A percentile compares a stretch with the other conserved stretches of the same genome.
Evolutionary conservation across 2,797 vertebrate genomes (phyloP).

Genomic region (Argya squamiceps): DNA sequence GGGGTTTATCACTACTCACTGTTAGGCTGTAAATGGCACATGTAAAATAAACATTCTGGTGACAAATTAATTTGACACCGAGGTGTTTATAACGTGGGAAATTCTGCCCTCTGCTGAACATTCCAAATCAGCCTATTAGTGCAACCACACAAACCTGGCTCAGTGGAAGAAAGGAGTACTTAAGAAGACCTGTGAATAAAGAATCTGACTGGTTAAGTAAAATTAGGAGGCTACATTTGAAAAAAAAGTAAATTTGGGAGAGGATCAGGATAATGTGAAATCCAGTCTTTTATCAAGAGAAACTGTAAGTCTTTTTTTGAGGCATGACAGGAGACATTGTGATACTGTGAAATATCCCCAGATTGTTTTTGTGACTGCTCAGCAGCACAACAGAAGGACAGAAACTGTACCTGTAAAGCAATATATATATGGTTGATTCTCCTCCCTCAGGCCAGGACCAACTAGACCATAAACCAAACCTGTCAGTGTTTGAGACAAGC

Average conservation of each 20-base stretch:
- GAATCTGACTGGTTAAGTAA: neutral
- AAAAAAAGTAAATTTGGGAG: neutral
- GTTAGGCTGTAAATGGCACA: conserved; percentile 24
- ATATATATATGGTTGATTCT: neutral
- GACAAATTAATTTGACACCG: conserved; percentile 42
- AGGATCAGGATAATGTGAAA: neutral
- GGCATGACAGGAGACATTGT: neutral
- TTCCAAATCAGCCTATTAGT: neutral
- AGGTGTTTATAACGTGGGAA: conserved; percentile 65
- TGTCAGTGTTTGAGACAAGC: neutral
- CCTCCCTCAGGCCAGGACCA: neutral
- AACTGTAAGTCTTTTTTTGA: neutral
- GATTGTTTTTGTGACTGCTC: neutral
- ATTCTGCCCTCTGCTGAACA: conserved; percentile 77
- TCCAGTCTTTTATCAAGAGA: neutral
- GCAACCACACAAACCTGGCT: neutral
- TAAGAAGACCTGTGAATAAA: neutral
- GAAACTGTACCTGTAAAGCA: neutral
- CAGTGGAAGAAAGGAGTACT: neutral
- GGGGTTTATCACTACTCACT: conserved; percentile 10
- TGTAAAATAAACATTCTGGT: conserved; percentile 51
- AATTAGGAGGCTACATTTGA: neutral
- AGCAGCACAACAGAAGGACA: neutral
- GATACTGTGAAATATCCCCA: neutral
- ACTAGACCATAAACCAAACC: neutral